phyloP scores from a whole-genome alignment of 2,888 invertebrate species.

The Pycnomerus fuliginosus region DNA sequence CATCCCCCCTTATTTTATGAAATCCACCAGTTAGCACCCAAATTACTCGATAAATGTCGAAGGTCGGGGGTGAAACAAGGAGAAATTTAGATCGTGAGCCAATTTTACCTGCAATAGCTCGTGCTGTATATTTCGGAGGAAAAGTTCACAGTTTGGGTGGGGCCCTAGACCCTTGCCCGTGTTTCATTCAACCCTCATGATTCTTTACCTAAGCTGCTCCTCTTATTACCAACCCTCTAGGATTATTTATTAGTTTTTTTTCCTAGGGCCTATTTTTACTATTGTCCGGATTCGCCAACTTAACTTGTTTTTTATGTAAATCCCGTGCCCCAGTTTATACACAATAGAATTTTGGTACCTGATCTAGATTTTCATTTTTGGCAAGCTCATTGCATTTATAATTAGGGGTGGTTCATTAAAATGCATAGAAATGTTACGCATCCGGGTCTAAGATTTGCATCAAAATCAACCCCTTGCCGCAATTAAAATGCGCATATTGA shows the following conservation, averaged over 20 bases:
- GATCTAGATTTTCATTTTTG: conserved; percentile 26
- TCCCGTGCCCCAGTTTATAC: conserved; percentile 22
- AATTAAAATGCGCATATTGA: too few species aligned
- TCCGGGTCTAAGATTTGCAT: conserved; percentile 10
- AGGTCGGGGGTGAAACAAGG: too few species aligned
- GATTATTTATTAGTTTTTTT: conserved; percentile 33
- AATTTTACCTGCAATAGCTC: too few species aligned
- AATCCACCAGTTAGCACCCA: too few species aligned
- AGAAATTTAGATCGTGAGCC: too few species aligned
- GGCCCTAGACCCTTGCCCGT: background rate
- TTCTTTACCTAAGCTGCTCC: conserved; percentile 17
- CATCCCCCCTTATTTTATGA: too few species aligned
- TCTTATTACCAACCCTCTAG: conserved; percentile 14
- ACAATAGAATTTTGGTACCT: conserved; percentile 25
- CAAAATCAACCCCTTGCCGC: too few species aligned
- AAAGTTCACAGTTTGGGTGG: background rate
- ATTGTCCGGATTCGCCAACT: conserved; percentile 22
- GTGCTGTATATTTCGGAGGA: too few species aligned
- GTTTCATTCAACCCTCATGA: conserved; percentile 21
- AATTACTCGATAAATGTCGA: too few species aligned
- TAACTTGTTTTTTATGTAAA: conserved; percentile 14
- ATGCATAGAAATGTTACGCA: too few species aligned
- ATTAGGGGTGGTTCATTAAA: conserved; percentile 10
- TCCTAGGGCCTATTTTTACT: conserved; percentile 23
- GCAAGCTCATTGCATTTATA: conserved; percentile 15